Conservation (phyloP, 1,140 invertebrate genomes). For the Drosophila prosaltans region DNA sequence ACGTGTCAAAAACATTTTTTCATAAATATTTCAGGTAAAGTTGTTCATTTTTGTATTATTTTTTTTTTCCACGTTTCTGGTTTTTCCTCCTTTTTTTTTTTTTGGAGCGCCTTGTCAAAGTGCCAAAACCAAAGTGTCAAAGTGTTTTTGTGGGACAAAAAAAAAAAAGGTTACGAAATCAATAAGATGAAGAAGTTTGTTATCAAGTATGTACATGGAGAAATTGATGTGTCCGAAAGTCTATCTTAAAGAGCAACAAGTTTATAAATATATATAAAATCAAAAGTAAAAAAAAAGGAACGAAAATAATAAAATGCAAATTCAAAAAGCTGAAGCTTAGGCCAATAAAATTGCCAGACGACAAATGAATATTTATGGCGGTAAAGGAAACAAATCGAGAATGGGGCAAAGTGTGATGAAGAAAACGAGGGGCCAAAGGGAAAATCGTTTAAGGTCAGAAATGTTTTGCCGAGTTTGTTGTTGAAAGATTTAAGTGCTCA, state of each 20-base stretch:
- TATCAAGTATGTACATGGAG: slow-evolving; percentile 10
- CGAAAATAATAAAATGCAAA: slow-evolving; percentile 34
- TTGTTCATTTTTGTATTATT: slow-evolving; percentile 3
- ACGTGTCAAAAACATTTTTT: slow-evolving; percentile 80
- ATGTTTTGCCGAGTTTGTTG: slow-evolving; percentile 14
- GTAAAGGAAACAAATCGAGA: slow-evolving; percentile 21
- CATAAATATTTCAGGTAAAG: slow-evolving; percentile 76
- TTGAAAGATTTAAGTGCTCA: slow-evolving; percentile 16
- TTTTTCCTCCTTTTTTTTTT: slow-evolving; percentile 41
- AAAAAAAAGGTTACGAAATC: slow-evolving; percentile 54
- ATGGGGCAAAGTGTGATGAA: slow-evolving; percentile 2
- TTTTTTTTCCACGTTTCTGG: background rate
- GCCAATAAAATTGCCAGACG: slow-evolving; percentile 45
- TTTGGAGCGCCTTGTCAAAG: slow-evolving; percentile 60
- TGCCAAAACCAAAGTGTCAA: slow-evolving; percentile 62
- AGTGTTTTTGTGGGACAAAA: slow-evolving; percentile 39
- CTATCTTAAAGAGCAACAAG: slow-evolving; percentile 52
- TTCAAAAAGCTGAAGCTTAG: slow-evolving; percentile 36
- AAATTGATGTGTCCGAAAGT: slow-evolving; percentile 15
- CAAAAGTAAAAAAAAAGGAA: background rate
- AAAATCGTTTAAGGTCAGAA: slow-evolving; percentile 18
- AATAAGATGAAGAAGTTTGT: slow-evolving; percentile 58
- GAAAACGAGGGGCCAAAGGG: background rate
- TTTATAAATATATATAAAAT: slow-evolving; percentile 44
- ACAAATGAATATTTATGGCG: slow-evolving; percentile 51